Evolutionary conservation across 2,888 invertebrate genomes (phyloP).

Genomic region (Serrognathus titanus): DNA sequence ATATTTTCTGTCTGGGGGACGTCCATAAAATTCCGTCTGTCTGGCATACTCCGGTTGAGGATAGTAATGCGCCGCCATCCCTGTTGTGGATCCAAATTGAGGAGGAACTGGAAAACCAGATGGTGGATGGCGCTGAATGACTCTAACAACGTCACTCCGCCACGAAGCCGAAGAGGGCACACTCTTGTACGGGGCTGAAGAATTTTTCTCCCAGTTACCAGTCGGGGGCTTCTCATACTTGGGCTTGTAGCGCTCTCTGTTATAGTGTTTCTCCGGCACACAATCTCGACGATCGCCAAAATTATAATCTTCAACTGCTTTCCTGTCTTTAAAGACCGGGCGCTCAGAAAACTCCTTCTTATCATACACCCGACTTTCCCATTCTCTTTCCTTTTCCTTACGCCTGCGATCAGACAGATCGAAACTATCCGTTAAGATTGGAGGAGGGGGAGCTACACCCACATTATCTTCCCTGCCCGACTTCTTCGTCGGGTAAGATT

Average conservation of each 20-base stretch:
- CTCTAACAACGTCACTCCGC: background rate
- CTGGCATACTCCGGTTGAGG: constrained; percentile 4
- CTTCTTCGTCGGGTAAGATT: constrained; percentile 2
- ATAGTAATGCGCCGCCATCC: constrained; percentile 2
- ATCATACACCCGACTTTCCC: background rate
- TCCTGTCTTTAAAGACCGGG: constrained; percentile 2
- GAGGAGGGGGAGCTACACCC: constrained; percentile 14
- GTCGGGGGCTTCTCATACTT: constrained; percentile 2
- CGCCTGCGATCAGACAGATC: constrained; percentile 1
- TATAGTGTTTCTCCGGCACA: constrained; percentile 4
- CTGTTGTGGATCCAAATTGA: background rate
- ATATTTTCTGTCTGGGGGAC: constrained; percentile 12
- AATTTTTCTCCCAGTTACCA: constrained; percentile 7
- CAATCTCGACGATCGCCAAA: background rate
- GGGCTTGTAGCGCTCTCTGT: constrained; percentile 9
- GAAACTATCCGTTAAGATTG: constrained; percentile 8
- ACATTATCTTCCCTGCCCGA: constrained; percentile 5
- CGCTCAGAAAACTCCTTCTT: constrained; percentile 4
- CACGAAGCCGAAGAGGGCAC: constrained; percentile 5
- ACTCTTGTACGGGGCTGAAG: background rate
- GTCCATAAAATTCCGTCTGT: constrained; percentile 5
- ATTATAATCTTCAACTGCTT: constrained; percentile 1
- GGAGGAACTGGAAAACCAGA: background rate
- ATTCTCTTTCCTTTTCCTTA: constrained; percentile 9
- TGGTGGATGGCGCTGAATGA: constrained; percentile 4